Evolutionary conservation across 1,140 invertebrate genomes (phyloP).

Genomic region (Leucophenga varia): DNA sequence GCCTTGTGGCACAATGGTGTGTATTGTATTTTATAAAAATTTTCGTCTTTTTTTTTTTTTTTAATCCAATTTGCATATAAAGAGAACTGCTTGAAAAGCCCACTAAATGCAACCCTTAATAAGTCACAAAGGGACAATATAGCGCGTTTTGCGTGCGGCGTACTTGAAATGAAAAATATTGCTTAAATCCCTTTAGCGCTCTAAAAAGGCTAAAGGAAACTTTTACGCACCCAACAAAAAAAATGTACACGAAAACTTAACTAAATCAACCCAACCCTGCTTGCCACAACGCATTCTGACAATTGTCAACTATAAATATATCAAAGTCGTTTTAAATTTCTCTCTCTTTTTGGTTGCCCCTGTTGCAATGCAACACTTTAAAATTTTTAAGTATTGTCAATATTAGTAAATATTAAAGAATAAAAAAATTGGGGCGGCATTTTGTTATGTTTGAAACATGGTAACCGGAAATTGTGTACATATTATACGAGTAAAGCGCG

Average conservation of each 20-base stretch:
- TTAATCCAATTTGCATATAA: slow-evolving; percentile 54
- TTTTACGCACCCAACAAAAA: too few relatives aligned
- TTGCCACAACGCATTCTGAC: background rate
- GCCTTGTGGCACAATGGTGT: too few relatives aligned
- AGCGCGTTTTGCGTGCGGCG: slow-evolving; percentile 35
- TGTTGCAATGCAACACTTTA: slow-evolving; percentile 11
- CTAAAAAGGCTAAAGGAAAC: slow-evolving; percentile 1
- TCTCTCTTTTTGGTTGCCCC: slow-evolving; percentile 51
- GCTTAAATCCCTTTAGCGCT: slow-evolving; percentile 39
- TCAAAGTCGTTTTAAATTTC: too few relatives aligned
- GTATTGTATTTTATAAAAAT: slow-evolving; percentile 20
- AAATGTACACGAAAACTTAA: too few relatives aligned
- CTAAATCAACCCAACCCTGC: too few relatives aligned
- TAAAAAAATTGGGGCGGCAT: slow-evolving; percentile 16
- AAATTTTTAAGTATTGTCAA: slow-evolving; percentile 51
- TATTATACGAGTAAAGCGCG: too few relatives aligned
- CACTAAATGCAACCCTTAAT: slow-evolving; percentile 53
- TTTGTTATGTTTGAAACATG: slow-evolving; percentile 18
- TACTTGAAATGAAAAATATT: slow-evolving; percentile 52
- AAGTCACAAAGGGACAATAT: slow-evolving; percentile 44
- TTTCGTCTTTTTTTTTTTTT: slow-evolving; percentile 15
- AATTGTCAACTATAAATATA: slow-evolving; percentile 49
- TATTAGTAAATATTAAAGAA: slow-evolving; percentile 51
- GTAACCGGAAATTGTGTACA: slow-evolving; percentile 7
- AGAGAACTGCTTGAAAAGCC: slow-evolving; percentile 49